Percentiles rank a stretch among this genome's conserved stretches.
phyloP scores from a whole-genome alignment of 1,140 invertebrate genomes.

The Eriosoma lanigerum region DNA sequence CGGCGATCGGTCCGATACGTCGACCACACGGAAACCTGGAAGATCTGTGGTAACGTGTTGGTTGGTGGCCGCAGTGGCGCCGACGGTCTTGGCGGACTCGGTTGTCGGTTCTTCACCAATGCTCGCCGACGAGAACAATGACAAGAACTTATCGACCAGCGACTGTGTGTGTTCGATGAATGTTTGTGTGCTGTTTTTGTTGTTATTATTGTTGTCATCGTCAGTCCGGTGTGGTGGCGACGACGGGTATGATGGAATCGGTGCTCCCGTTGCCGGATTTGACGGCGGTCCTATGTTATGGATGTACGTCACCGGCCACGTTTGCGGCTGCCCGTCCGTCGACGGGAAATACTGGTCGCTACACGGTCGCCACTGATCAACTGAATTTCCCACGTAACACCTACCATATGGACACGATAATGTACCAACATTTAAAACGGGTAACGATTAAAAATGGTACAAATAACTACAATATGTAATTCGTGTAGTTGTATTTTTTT shows the following conservation, averaged over 20 bases:
- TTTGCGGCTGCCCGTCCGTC: conserved; percentile 58
- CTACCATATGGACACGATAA: conserved; percentile 58
- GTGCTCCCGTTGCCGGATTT: conserved; percentile 57
- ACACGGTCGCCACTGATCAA: conserved; percentile 80
- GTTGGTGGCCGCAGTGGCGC: neutral
- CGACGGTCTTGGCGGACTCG: neutral
- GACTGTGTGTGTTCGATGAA: conserved; percentile 1
- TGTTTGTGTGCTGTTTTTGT: neutral
- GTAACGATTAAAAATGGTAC: too few species aligned
- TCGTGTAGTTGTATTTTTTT: too few species aligned
- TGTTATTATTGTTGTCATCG: neutral
- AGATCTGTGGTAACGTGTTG: neutral
- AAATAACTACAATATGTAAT: too few species aligned
- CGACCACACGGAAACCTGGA: conserved; percentile 1
- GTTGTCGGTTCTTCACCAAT: neutral
- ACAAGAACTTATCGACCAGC: conserved; percentile 30
- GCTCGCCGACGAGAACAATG: neutral
- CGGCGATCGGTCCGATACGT: neutral
- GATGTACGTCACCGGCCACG: conserved; percentile 70
- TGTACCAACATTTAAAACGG: too few species aligned
- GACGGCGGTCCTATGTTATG: conserved; percentile 67
- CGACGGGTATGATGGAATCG: conserved; percentile 52
- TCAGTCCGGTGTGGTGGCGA: neutral
- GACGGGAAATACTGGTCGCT: conserved; percentile 75
- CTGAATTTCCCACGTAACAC: conserved; percentile 73